Conservation (phyloP, 2,797 vertebrate genomes). For the Poecilia gillii region DNA sequence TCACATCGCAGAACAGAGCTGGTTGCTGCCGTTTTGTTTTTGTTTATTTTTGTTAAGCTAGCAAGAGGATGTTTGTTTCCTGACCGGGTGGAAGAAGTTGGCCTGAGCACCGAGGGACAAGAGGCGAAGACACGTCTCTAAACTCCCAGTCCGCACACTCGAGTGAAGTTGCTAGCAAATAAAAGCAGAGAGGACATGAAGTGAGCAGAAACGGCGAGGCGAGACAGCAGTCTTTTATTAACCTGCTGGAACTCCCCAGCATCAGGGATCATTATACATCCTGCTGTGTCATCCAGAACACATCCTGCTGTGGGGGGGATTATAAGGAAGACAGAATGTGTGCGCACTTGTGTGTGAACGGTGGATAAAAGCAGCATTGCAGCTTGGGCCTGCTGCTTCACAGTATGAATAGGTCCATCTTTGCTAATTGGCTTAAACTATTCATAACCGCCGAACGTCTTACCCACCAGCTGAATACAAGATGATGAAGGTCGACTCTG, state of each 20-base stretch:
- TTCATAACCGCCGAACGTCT: background rate
- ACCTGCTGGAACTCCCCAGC: slow-evolving; percentile 34
- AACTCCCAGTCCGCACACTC: slow-evolving; percentile 94
- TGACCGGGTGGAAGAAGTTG: slow-evolving; percentile 98
- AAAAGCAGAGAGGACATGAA: slow-evolving; percentile 31
- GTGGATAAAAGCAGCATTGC: slow-evolving; percentile 34
- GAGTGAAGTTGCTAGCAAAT: slow-evolving; percentile 93
- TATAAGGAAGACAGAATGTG: slow-evolving; percentile 12
- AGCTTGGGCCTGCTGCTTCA: slow-evolving; percentile 33
- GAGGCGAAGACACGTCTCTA: slow-evolving; percentile 96
- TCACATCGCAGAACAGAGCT: slow-evolving; percentile 30
- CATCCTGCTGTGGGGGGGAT: slow-evolving; percentile 31
- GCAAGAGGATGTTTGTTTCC: slow-evolving; percentile 38
- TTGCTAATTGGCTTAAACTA: slow-evolving; percentile 24
- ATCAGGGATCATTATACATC: slow-evolving; percentile 58
- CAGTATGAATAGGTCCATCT: slow-evolving; percentile 6
- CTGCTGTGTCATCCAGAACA: slow-evolving; percentile 63
- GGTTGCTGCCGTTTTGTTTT: slow-evolving; percentile 5
- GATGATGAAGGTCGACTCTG: background rate
- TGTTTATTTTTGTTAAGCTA: background rate
- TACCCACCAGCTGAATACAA: slow-evolving; percentile 2
- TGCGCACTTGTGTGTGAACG: slow-evolving; percentile 13
- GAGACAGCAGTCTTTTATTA: slow-evolving; percentile 49
- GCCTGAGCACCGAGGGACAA: slow-evolving; percentile 95
- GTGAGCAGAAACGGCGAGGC: background rate